Evolutionary conservation across 2,797 vertebrate species (phyloP).

Genomic region (Peromyscus eremicus): DNA sequence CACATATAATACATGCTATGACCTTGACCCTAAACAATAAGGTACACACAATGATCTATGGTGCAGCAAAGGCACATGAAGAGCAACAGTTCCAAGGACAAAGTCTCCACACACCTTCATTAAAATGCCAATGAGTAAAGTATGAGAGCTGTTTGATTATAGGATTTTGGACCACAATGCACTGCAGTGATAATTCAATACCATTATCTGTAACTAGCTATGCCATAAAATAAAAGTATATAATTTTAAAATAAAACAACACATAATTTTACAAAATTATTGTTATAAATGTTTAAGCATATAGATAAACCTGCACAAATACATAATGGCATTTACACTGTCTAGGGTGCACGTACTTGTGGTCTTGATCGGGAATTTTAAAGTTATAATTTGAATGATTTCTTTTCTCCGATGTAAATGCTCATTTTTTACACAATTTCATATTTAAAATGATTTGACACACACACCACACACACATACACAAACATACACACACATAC

Average conservation of each 20-base stretch:
- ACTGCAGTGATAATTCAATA: neutral
- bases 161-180: neutral
- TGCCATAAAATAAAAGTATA: neutral
- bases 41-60: neutral
- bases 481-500: neutral
- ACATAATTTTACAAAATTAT: neutral
- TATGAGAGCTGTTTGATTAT: neutral
- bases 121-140: neutral
- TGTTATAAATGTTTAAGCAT: constrained; percentile 3
- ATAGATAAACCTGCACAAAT: neutral
- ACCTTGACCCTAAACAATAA: neutral
- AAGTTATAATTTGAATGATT: neutral
- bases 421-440: constrained; percentile 33
- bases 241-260: constrained; percentile 27
- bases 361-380: neutral
- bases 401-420: constrained; percentile 43
- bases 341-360: neutral
- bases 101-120: neutral
- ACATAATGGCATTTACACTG: neutral
- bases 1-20: neutral
- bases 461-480: neutral
- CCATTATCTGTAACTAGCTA: constrained; percentile 7
- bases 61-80: neutral
- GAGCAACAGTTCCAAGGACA: neutral
- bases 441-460: constrained; percentile 12